Evolutionary conservation across 2,113 vertebrate genomes (phyloP).

Genomic region (Laterallus jamaicensis): DNA sequence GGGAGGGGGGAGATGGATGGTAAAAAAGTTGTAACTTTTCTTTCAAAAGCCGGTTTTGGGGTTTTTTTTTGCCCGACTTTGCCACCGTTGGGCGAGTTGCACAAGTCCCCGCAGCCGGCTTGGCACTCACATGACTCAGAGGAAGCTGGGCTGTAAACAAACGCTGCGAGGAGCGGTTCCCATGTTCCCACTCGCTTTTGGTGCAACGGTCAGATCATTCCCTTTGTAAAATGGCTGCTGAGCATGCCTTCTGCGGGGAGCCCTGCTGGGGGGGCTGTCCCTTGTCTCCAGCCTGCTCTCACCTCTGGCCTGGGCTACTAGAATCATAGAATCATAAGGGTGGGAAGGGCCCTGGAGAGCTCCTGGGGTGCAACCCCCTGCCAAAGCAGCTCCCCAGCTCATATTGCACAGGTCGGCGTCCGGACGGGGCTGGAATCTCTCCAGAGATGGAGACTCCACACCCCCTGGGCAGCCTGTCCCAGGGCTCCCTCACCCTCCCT

Average conservation of each 20-base stretch:
- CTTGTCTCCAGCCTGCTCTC: neutral
- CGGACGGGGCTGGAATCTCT: no score
- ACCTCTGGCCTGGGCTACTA: neutral
- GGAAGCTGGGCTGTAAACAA: conserved; percentile 69
- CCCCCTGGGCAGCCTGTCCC: no score
- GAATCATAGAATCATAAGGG: no score
- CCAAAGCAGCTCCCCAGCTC: no score
- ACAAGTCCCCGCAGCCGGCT: conserved; percentile 40
- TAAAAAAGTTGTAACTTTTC: neutral
- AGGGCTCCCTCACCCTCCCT: no score
- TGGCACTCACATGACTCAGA: conserved; percentile 62
- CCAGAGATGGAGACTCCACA: no score
- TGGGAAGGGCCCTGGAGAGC: no score
- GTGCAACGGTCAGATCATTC: conserved; percentile 62
- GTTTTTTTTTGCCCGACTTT: conserved; percentile 35
- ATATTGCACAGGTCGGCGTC: no score
- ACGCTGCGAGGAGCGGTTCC: conserved; percentile 27
- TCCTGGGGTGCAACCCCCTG: no score
- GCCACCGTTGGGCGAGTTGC: conserved; percentile 50
- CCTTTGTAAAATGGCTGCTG: conserved; percentile 66
- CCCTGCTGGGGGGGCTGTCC: neutral
- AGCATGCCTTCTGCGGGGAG: neutral
- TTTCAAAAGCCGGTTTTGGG: neutral
- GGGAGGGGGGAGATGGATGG: no score
- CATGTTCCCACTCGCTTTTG: conserved; percentile 59